A percentile compares a stretch with the other conserved stretches of the same genome.
Conservation (phyloP, 2,888 invertebrate species). For the Ophraella communa region DNA sequence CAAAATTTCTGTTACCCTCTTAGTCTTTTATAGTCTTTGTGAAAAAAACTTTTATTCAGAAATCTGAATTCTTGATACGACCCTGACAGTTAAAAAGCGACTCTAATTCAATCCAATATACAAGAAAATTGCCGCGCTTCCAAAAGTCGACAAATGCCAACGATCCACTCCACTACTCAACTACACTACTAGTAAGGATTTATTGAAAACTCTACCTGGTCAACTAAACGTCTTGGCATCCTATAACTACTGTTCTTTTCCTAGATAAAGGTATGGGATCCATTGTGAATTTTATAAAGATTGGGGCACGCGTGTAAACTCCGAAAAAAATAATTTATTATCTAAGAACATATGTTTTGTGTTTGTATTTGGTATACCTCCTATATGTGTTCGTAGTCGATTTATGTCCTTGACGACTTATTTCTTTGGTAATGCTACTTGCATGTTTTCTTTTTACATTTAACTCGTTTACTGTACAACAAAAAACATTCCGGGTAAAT, state of each 20-base stretch:
- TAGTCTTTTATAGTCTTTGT: no score
- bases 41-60: background rate
- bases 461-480: background rate
- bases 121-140: conserved; percentile 36
- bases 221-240: conserved; percentile 48
- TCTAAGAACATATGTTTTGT: conserved; percentile 53
- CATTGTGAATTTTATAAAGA: conserved; percentile 55
- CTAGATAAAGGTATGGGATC: conserved; percentile 47
- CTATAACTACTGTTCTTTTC: conserved; percentile 53
- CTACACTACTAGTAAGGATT: background rate
- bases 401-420: conserved; percentile 22
- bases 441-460: conserved; percentile 7
- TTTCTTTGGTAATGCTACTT: conserved; percentile 8
- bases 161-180: conserved; percentile 17
- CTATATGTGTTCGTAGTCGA: conserved; percentile 12
- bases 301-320: conserved; percentile 54
- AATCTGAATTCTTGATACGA: background rate
- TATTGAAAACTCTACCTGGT: conserved; percentile 33
- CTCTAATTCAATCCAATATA: conserved; percentile 48
- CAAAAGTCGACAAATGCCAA: conserved; percentile 25
- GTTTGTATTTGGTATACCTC: conserved; percentile 45
- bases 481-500: conserved; percentile 16
- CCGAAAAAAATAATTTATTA: conserved; percentile 57
- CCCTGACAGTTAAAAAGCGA: conserved; percentile 36
- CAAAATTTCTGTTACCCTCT: no score